phyloP scores from a whole-genome alignment of 2,888 invertebrate species.

The Tribolium freemani region DNA sequence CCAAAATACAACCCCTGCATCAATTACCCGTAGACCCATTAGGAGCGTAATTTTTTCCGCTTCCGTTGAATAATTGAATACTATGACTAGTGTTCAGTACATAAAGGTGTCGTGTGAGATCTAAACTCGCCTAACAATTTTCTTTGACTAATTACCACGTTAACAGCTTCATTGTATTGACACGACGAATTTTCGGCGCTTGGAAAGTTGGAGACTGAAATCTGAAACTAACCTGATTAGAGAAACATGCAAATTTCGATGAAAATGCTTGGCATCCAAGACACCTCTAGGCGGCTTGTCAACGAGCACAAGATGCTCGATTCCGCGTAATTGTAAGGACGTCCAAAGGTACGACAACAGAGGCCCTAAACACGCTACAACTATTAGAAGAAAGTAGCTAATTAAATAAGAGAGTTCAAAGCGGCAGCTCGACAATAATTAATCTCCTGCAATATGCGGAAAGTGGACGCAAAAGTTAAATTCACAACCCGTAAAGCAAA shows the following conservation, averaged over 20 bases:
- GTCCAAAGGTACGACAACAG: conserved; percentile 12
- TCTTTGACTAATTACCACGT: conserved; percentile 24
- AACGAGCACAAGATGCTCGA: conserved; percentile 1
- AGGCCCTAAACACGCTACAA: conserved; percentile 8
- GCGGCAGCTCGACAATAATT: not conserved
- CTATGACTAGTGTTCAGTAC: not conserved
- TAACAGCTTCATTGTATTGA: conserved; percentile 18
- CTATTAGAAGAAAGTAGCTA: conserved; percentile 21
- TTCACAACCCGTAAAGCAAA: too few species aligned
- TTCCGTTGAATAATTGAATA: conserved; percentile 32
- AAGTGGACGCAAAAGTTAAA: not conserved
- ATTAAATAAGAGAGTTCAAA: conserved; percentile 15
- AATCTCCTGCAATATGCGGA: not conserved
- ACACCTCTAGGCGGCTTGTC: not conserved
- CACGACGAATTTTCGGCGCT: not conserved
- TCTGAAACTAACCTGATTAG: conserved; percentile 32
- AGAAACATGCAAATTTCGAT: conserved; percentile 24
- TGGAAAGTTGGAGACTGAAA: conserved; percentile 4
- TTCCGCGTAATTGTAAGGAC: conserved; percentile 25
- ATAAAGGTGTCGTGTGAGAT: conserved; percentile 24
- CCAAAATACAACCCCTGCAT: conserved; percentile 37
- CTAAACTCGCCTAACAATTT: not conserved
- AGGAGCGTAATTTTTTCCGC: conserved; percentile 29
- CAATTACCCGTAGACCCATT: conserved; percentile 27
- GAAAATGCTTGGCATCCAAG: conserved; percentile 14